Evolutionary conservation across 2,888 invertebrate genomes (phyloP), one percentile per base, ranked within the genome.

Genomic region (Apoda limacodes): DNA sequence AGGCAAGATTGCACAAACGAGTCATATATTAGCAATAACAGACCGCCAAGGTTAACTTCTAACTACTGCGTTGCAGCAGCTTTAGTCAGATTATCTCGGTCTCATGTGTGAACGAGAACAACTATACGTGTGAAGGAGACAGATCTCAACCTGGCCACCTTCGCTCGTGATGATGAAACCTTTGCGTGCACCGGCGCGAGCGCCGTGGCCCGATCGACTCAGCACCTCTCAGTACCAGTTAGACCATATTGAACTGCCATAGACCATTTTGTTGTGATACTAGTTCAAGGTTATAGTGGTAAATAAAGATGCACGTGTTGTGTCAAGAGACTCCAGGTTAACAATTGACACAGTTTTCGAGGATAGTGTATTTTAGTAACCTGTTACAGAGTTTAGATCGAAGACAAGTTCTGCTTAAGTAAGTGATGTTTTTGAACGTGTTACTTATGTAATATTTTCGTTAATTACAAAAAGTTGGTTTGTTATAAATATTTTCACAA

Each of bases 11-110:
- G 70, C 72, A 66, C 70, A 72, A 76, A n/a, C n/a, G 49, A 52
- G 52, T 46, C 53, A 55, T 59, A 66, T 68, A 69, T 70, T 68
- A 72, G 69, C 69, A 72, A 74, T 70, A 70, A 68, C 64, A 59
- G 66, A 68, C 57, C 59, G 55, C 51, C 54, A 54, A 78, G 78
- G 78, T 74, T 74, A 59, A 40, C 71, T 58, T 61, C 58, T 69
- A 59, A 56, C 56, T 46, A 44, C 50, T 49, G 50, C 47, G 55
- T 50, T 60, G 55, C 58, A 60, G 56, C 45, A 48, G 45, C 41
- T 50, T 43, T n/a, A n/a, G n/a, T n/a, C n/a, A 42, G 37, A 40
- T 33, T 45, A 33, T 35, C 32, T 45, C 45, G 45, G 46, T 70
- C 58, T 63, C 66, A 41, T 28, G 27, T 35, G 35, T 33, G 13